A percentile compares a stretch with the other conserved stretches of the same genome.
These are phyloP conservation scores for Arrhopalites spinosus DNA, from an alignment of 2,888 invertebrate genomes.

Conservation along the genomic window DNA sequence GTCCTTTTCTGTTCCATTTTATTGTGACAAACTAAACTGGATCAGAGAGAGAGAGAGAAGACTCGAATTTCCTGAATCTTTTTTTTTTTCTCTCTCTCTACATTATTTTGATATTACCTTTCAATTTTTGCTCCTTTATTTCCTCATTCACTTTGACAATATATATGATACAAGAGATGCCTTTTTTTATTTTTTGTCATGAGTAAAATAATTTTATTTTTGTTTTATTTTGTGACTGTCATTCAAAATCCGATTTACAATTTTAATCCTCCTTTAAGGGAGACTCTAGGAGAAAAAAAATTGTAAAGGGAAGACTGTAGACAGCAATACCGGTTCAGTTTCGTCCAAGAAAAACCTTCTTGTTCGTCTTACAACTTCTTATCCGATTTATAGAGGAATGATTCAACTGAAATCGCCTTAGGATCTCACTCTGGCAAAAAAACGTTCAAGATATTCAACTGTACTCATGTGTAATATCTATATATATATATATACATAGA, in stretches of 20 bases:
- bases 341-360: too few species aligned
- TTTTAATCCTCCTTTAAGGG: slow-evolving; percentile 11
- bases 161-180: neutral
- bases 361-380: slow-evolving; percentile 12
- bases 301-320: too few species aligned
- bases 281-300: neutral
- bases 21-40: too few species aligned
- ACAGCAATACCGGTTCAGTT: too few species aligned
- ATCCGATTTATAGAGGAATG: slow-evolving; percentile 21
- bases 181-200: neutral
- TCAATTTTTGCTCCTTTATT: neutral
- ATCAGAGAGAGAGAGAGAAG: too few species aligned
- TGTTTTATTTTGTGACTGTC: slow-evolving; percentile 1
- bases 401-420: slow-evolving; percentile 8
- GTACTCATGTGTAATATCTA: too few species aligned
- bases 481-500: too few species aligned
- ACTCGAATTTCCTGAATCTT: too few species aligned
- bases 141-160: neutral
- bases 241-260: slow-evolving; percentile 28
- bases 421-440: neutral
- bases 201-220: too few species aligned
- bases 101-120: neutral
- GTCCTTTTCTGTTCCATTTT: neutral
- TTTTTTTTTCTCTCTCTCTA: neutral
- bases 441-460: too few species aligned